Evolutionary conservation across 2,797 vertebrate genomes (phyloP), one percentile per base, ranked within the genome.

Genomic region (Xiphorhynchus erythropygius): DNA sequence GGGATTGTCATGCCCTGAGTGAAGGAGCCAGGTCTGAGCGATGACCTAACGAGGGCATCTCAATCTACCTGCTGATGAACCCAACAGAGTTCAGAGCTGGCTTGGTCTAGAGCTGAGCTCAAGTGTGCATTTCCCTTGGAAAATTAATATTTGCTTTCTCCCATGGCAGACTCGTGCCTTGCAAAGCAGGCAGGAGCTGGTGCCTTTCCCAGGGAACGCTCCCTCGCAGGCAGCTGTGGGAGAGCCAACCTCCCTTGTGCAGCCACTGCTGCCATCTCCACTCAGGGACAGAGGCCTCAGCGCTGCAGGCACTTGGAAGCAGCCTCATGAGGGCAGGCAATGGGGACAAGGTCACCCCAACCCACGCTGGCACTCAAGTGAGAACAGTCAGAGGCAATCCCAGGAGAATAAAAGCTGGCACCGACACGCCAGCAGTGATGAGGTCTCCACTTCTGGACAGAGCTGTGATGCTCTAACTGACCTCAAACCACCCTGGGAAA

Each of bases 401-500:
- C 79, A 4, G 9, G 33, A 32, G 83, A 52, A 53, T 30, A 71
- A 27, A 35, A 77, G 75, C 90, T 87, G 93, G 90, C 82, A 83
- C 55, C 0, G 1, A n/a, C 63, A 6, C 3, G 41, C 67, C 75
- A 69, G 75, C 9, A 47, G 44, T 4, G 69, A 78, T 81, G 93
- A 91, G 69, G 56, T 77, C 79, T 87, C 73, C 33, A 7, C 49
- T 88, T 74, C 56, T 84, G 80, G 65, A 75, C 1, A 3, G 73
- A 78, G 88, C 83, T 65, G 80, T 1, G 3, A 64, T 62, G 83
- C 79, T 89, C 64, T 7, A 24, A 41, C 2, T 79, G 94, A 75
- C 82, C 91, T 79, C n/a, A 79, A 74, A 87, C 9, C 71, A 83
- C 76, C 83, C 90, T 42, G 50, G 57, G 80, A 68, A 92, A 81